These are phyloP conservation scores for Poeciliopsis paucimaculata DNA, from an alignment of 2,797 vertebrate species.

Conservation along the genomic window DNA sequence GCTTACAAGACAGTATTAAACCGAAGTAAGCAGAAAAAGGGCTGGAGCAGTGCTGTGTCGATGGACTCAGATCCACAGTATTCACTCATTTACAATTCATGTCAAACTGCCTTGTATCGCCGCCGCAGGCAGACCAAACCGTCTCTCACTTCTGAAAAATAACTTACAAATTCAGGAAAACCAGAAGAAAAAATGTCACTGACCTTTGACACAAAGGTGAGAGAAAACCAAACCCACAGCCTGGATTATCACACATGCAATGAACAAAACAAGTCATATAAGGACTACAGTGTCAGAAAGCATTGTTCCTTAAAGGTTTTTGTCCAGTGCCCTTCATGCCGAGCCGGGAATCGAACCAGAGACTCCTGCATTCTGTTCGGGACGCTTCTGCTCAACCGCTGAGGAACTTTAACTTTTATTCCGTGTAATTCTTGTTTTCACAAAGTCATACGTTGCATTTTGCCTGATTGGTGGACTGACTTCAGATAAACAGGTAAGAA, in stretches of 20 bases:
- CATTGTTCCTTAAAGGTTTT: no score
- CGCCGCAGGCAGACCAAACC: constrained; percentile 7
- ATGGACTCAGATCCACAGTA: constrained; percentile 64
- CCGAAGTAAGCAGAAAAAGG: constrained; percentile 78
- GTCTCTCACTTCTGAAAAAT: constrained; percentile 7
- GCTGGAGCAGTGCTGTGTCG: constrained; percentile 65
- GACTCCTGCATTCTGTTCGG: no score
- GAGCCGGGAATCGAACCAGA: no score
- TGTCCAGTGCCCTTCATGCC: no score
- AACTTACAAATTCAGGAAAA: constrained; percentile 25
- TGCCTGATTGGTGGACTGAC: no score
- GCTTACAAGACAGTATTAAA: constrained; percentile 83
- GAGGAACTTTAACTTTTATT: not conserved
- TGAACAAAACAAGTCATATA: no score
- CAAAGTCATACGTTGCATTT: not conserved
- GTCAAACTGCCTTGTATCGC: constrained; percentile 50
- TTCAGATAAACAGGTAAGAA: not conserved
- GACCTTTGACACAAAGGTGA: not conserved
- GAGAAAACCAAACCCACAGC: no score
- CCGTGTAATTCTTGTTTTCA: not conserved
- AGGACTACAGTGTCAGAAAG: no score
- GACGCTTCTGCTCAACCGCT: no score
- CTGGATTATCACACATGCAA: no score
- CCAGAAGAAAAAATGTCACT: constrained; percentile 3
- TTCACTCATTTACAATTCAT: constrained; percentile 76